Evolutionary conservation across 1,140 invertebrate species (phyloP).

Genomic region (Drosophila novamexicana): DNA sequence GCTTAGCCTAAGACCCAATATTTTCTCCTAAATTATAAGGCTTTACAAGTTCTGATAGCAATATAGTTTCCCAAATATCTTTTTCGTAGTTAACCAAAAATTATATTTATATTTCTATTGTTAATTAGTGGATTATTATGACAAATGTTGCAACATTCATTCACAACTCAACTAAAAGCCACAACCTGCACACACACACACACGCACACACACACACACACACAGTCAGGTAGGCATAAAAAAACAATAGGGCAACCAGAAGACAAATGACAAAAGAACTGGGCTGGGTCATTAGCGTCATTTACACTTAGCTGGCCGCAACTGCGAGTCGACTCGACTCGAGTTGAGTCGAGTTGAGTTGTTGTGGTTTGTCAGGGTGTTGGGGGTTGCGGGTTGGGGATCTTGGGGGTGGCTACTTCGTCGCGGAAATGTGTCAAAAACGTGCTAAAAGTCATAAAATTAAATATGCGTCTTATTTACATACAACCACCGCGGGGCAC

Average conservation of each 20-base stretch:
- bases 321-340: constrained; percentile 5
- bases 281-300: constrained; percentile 80
- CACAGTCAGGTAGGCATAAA: constrained; percentile 18
- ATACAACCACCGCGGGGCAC: constrained; percentile 49
- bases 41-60: too few species aligned
- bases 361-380: constrained; percentile 8
- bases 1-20: too few species aligned
- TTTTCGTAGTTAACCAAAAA: background rate
- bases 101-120: constrained; percentile 2
- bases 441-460: constrained; percentile 83
- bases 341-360: constrained; percentile 19
- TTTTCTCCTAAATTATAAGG: too few species aligned
- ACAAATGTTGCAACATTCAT: constrained; percentile 59
- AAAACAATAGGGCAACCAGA: constrained; percentile 14
- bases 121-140: constrained; percentile 51
- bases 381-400: background rate
- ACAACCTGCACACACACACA: constrained; percentile 2
- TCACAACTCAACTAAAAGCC: constrained; percentile 57
- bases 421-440: constrained; percentile 82
- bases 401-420: constrained; percentile 35
- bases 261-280: constrained; percentile 79
- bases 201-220: constrained; percentile 13
- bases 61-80: too few species aligned
- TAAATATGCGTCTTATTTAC: constrained; percentile 82
- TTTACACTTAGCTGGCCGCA: constrained; percentile 69